Evolutionary conservation across 2,113 vertebrate species (phyloP).

Genomic region (Tachuris rubrigastra): DNA sequence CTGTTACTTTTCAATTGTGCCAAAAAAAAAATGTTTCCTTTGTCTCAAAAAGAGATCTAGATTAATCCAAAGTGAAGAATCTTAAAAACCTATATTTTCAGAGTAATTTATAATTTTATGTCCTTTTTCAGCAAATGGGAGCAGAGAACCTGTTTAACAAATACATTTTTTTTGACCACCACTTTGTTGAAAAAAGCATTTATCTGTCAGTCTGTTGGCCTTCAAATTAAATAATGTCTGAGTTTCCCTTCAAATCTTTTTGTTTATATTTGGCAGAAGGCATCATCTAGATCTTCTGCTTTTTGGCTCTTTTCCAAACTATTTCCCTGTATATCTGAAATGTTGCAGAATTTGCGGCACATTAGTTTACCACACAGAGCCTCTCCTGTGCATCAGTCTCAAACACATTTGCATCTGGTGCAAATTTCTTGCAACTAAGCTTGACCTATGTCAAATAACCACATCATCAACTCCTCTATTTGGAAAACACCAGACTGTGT

Average conservation of each 20-base stretch:
- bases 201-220: not conserved
- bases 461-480: not conserved
- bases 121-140: not conserved
- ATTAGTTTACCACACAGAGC: not conserved
- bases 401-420: not conserved
- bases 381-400: not conserved
- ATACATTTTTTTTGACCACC: not conserved
- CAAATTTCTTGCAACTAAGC: not conserved
- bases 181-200: not conserved
- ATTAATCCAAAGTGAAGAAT: not conserved
- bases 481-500: not conserved
- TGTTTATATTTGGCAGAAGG: not conserved
- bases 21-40: not conserved
- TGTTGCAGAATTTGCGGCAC: not conserved
- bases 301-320: not conserved
- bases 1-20: not conserved
- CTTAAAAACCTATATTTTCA: not conserved
- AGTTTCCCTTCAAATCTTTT: not conserved
- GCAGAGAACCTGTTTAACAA: not conserved
- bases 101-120: not conserved
- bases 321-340: not conserved
- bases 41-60: not conserved
- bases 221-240: not conserved
- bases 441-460: not conserved
- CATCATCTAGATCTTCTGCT: not conserved